These are phyloP conservation scores for Phainopepla nitens DNA, from an alignment of 2,113 vertebrate species.

Conservation along the genomic window DNA sequence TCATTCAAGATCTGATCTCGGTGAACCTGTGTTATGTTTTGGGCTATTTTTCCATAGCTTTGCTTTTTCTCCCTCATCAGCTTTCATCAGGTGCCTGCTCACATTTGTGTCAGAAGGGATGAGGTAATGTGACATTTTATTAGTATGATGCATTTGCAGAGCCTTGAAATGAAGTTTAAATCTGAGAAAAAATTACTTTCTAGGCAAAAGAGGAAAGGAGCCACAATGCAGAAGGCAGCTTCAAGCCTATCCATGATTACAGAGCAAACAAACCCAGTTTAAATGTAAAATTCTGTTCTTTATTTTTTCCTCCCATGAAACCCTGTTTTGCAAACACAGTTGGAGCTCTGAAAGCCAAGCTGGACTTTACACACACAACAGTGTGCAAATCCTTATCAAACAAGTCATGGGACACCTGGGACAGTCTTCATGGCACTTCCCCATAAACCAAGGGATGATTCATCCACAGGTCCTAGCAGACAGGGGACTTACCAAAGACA, in stretches of 20 bases:
- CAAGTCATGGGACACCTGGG: background rate
- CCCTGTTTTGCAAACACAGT: background rate
- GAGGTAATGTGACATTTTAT: constrained; percentile 34
- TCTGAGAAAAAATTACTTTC: background rate
- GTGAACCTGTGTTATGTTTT: background rate
- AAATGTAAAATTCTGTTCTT: background rate
- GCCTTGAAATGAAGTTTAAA: constrained; percentile 22
- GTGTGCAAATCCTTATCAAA: background rate
- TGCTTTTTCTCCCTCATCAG: background rate
- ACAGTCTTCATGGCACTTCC: background rate
- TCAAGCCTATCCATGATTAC: background rate
- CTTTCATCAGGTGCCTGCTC: constrained; percentile 13
- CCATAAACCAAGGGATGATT: background rate
- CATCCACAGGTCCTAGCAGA: background rate
- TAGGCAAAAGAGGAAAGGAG: background rate
- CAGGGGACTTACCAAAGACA: background rate
- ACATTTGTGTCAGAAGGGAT: background rate
- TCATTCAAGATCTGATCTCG: background rate
- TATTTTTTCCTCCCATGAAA: background rate
- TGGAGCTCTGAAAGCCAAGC: background rate
- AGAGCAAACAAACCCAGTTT: background rate
- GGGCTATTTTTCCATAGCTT: background rate
- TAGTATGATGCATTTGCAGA: constrained; percentile 7
- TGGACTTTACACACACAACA: background rate
- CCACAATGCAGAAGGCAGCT: background rate